phyloP scores from a whole-genome alignment of 2,888 invertebrate genomes.

The Resseliella maxima region DNA sequence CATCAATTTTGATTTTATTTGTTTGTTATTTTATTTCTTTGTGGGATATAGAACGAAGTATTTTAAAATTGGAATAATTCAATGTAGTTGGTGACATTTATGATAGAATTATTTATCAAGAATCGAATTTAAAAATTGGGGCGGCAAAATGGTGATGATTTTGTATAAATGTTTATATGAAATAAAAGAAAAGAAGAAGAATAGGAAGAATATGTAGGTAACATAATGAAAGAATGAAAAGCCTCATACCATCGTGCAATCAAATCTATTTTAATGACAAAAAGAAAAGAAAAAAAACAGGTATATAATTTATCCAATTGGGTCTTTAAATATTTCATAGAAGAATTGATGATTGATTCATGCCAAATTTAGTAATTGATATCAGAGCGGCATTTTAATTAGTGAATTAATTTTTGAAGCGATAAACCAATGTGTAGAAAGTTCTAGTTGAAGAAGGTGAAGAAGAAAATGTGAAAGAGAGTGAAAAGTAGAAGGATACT shows the following conservation, averaged over 20 bases:
- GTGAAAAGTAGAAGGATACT: background rate
- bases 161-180: too few relatives aligned
- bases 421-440: background rate
- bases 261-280: too few relatives aligned
- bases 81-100: too few relatives aligned
- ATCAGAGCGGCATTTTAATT: background rate
- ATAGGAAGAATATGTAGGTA: too few relatives aligned
- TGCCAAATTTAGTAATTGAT: background rate
- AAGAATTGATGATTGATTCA: background rate
- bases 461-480: background rate
- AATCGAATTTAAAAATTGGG: too few relatives aligned
- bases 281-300: background rate
- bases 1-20: background rate
- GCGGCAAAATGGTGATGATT: too few relatives aligned
- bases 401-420: background rate
- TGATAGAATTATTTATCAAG: too few relatives aligned
- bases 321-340: background rate
- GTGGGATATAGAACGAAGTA: too few relatives aligned
- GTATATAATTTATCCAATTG: background rate
- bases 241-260: slow-evolving; percentile 30
- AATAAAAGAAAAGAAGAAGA: background rate
- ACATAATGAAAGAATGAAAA: background rate
- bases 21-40: background rate
- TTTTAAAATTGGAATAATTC: too few relatives aligned
- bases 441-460: background rate